Conservation (phyloP, 1,140 invertebrate genomes). For the Chironomus tepperi region DNA sequence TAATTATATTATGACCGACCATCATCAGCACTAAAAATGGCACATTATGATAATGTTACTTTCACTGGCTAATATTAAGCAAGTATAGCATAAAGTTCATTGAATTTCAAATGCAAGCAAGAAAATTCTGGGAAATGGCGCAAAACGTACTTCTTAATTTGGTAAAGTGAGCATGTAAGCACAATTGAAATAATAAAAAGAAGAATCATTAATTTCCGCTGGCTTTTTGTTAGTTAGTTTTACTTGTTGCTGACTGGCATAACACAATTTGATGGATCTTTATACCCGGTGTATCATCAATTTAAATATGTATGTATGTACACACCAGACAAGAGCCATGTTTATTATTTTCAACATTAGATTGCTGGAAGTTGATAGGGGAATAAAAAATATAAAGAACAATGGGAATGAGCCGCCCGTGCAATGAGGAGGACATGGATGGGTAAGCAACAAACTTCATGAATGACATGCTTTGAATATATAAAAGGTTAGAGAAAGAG, state of each 20-base stretch:
- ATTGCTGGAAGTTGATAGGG: slow-evolving; percentile 11
- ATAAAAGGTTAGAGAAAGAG: neutral
- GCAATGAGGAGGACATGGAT: neutral
- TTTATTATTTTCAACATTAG: neutral
- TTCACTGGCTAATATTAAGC: neutral
- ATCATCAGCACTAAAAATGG: neutral
- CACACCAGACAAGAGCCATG: neutral
- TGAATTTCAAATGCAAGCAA: neutral
- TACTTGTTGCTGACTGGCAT: neutral
- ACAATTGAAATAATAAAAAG: neutral
- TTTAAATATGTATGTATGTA: slow-evolving; percentile 1
- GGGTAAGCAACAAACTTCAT: neutral
- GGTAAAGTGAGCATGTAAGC: neutral
- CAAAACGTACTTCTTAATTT: neutral
- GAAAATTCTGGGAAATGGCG: slow-evolving; percentile 10
- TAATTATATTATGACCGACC: neutral
- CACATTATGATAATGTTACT: neutral
- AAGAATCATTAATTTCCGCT: slow-evolving; percentile 13
- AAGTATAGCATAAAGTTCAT: neutral
- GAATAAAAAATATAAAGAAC: slow-evolving; percentile 8
- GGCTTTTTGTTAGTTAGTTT: neutral
- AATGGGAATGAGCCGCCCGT: neutral
- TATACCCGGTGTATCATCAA: neutral
- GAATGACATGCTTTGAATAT: slow-evolving; percentile 5
- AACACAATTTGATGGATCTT: neutral